These are phyloP conservation scores for Epinephelus moara DNA, from an alignment of 2,113 vertebrate species.

Conservation along the genomic window DNA sequence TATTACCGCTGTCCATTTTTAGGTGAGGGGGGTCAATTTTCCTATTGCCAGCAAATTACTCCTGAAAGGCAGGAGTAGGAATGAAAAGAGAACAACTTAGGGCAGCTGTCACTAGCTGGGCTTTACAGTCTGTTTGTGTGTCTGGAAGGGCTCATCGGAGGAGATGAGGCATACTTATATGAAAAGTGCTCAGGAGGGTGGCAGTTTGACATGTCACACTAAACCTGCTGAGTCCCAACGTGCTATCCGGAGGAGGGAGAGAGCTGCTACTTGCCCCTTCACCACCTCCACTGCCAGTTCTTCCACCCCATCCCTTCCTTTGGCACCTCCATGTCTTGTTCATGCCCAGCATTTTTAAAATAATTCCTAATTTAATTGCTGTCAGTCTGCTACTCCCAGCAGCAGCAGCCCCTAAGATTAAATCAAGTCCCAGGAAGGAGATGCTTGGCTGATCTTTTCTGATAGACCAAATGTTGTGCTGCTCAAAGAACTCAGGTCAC, in stretches of 20 bases:
- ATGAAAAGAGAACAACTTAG: constrained; percentile 36
- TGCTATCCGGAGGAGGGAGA: constrained; percentile 29
- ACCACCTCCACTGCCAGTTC: constrained; percentile 11
- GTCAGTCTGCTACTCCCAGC: constrained; percentile 64
- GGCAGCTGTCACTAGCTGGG: constrained; percentile 61
- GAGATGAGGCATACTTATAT: constrained; percentile 78
- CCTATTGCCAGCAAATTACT: constrained; percentile 76
- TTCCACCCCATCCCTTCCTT: constrained; percentile 16
- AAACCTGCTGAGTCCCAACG: constrained; percentile 47
- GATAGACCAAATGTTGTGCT: constrained; percentile 74
- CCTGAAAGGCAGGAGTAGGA: constrained; percentile 59
- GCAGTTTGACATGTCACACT: constrained; percentile 73
- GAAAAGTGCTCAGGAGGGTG: constrained; percentile 70
- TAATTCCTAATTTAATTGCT: constrained; percentile 76
- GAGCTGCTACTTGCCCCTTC: constrained; percentile 23
- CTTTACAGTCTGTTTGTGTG: constrained; percentile 51
- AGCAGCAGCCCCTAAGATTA: constrained; percentile 73
- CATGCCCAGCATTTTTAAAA: constrained; percentile 69
- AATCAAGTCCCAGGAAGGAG: constrained; percentile 69
- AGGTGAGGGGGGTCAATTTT: constrained; percentile 74
- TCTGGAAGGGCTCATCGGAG: constrained; percentile 71
- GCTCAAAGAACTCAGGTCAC: constrained; percentile 63
- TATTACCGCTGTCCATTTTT: constrained; percentile 40
- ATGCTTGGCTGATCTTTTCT: constrained; percentile 74
- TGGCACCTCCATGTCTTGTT: constrained; percentile 52